These are phyloP conservation scores for Chaetodon trifascialis DNA, from an alignment of 2,113 vertebrate genomes.

Conservation along the genomic window DNA sequence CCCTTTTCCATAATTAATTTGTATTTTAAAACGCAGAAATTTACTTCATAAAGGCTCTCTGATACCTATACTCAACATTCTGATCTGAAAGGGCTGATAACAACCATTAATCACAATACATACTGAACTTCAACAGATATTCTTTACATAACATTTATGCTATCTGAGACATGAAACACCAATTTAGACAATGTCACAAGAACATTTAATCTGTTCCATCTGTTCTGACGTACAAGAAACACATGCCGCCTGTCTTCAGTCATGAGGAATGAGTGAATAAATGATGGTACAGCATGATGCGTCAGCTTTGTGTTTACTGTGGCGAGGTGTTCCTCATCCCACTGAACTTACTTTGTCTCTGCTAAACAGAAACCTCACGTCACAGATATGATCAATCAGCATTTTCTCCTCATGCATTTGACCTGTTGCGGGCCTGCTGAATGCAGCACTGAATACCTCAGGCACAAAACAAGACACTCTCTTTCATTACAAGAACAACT, in stretches of 20 bases:
- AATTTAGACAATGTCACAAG: background rate
- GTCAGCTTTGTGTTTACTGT: conserved; percentile 31
- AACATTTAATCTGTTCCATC: background rate
- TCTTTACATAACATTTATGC: background rate
- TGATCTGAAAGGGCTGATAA: background rate
- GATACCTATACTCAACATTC: background rate
- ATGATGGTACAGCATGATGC: background rate
- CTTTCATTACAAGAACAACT: conserved; percentile 74
- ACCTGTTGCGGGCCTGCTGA: conserved; percentile 38
- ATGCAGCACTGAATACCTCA: conserved; percentile 62
- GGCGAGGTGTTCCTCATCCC: background rate
- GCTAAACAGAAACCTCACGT: conserved; percentile 21
- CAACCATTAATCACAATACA: background rate
- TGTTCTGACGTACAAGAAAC: conserved; percentile 36
- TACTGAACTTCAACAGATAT: background rate
- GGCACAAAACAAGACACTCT: conserved; percentile 64
- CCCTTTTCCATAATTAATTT: conserved; percentile 19
- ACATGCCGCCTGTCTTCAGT: conserved; percentile 43
- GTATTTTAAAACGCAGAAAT: conserved; percentile 39
- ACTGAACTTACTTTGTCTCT: conserved; percentile 28
- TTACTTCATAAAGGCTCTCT: background rate
- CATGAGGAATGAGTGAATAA: conserved; percentile 42
- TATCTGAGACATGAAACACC: background rate
- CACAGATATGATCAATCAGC: conserved; percentile 28
- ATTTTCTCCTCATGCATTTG: conserved; percentile 24